These are phyloP conservation scores for Contarinia nasturtii DNA, from an alignment of 1,140 invertebrate genomes.

Conservation along the genomic window DNA sequence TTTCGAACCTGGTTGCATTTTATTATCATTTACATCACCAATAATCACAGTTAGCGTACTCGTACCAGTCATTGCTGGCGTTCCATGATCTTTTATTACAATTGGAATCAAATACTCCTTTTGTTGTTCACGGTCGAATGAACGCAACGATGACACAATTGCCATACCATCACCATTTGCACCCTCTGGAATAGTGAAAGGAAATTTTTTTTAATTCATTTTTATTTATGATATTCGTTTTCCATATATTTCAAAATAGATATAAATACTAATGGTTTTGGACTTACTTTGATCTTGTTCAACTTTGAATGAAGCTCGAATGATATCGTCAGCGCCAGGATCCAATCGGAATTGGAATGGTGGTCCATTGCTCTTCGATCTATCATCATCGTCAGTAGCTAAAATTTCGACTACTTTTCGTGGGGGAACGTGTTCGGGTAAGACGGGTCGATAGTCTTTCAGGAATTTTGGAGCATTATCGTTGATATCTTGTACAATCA, in stretches of 20 bases:
- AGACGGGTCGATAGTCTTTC: constrained; percentile 79
- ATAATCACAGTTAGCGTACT: constrained; percentile 89
- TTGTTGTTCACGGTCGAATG: constrained; percentile 87
- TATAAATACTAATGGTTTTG: neutral
- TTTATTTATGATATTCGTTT: neutral
- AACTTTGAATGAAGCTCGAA: constrained; percentile 81
- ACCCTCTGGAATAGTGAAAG: constrained; percentile 41
- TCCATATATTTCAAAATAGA: neutral
- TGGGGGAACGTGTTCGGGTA: constrained; percentile 75
- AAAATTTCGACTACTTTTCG: constrained; percentile 82
- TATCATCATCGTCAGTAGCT: constrained; percentile 86
- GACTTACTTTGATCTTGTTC: constrained; percentile 79
- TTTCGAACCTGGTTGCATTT: constrained; percentile 90
- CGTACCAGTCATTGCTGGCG: constrained; percentile 80
- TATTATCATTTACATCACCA: constrained; percentile 91
- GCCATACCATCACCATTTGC: constrained; percentile 92
- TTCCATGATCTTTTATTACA: constrained; percentile 78
- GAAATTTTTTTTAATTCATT: neutral
- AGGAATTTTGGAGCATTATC: constrained; percentile 84
- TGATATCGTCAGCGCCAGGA: constrained; percentile 79
- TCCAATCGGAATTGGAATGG: constrained; percentile 87
- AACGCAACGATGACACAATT: constrained; percentile 70
- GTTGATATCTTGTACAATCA: constrained; percentile 91
- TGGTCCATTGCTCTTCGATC: constrained; percentile 84
- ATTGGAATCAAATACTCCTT: constrained; percentile 90